Conservation (phyloP, 2,888 invertebrate species). For the Halocaridina rubra region DNA sequence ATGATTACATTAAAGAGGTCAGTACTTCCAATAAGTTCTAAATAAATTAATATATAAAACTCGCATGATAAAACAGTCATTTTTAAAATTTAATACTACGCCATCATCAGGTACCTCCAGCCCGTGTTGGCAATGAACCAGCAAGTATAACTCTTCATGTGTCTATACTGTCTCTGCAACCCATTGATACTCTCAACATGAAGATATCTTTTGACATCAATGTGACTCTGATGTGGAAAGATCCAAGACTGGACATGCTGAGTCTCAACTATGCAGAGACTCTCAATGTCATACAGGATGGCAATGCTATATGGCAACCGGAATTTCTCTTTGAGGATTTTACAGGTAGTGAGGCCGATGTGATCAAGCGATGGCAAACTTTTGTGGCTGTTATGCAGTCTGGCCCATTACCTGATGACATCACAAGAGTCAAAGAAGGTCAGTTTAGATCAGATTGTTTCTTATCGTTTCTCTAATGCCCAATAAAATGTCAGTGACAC, state of each 20-base stretch:
- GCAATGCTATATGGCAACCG: slow-evolving; percentile 45
- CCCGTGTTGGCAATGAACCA: slow-evolving; percentile 46
- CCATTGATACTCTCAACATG: slow-evolving; percentile 52
- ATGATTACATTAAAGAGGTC: slow-evolving; percentile 58
- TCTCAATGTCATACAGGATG: slow-evolving; percentile 49
- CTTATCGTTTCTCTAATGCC: background rate
- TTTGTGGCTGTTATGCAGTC: slow-evolving; percentile 61
- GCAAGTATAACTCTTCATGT: slow-evolving; percentile 37
- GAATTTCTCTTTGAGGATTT: slow-evolving; percentile 53
- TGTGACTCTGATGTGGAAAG: slow-evolving; percentile 43
- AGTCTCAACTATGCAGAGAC: slow-evolving; percentile 58
- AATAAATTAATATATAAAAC: background rate
- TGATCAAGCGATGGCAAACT: slow-evolving; percentile 33
- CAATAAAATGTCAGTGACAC: background rate
- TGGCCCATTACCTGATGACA: slow-evolving; percentile 47
- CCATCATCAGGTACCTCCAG: slow-evolving; percentile 60
- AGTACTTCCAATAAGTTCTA: background rate
- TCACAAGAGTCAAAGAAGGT: slow-evolving; percentile 59
- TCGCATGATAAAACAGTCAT: background rate
- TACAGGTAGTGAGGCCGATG: slow-evolving; percentile 46
- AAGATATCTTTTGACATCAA: slow-evolving; percentile 34
- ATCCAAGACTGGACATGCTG: slow-evolving; percentile 56
- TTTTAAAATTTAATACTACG: background rate
- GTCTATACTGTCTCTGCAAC: slow-evolving; percentile 54
- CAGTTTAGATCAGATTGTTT: too few relatives aligned